phyloP scores from a whole-genome alignment of 2,888 invertebrate genomes.

The Eucera pruinosa region DNA sequence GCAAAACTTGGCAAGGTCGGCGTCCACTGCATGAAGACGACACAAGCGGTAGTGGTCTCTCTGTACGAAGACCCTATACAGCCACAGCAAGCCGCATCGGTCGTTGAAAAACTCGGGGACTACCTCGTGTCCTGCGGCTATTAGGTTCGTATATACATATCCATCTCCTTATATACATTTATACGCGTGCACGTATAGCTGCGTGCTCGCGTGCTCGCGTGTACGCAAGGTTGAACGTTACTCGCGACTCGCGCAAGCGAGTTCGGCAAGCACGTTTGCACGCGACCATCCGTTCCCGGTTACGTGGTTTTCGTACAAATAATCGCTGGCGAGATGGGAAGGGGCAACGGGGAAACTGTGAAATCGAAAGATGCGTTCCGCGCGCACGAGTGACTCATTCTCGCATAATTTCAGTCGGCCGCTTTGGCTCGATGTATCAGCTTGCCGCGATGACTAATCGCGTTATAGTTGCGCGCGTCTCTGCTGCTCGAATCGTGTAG shows the following conservation, averaged over 20 bases:
- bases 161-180: neutral
- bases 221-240: neutral
- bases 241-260: neutral
- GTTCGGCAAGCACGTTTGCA: too few species aligned
- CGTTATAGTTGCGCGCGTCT: slow-evolving; percentile 35
- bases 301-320: neutral
- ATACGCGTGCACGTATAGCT: neutral
- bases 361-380: slow-evolving; percentile 7
- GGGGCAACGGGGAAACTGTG: neutral
- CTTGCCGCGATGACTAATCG: slow-evolving; percentile 66
- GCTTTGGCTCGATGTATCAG: slow-evolving; percentile 66
- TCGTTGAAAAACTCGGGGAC: slow-evolving; percentile 98
- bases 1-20: slow-evolving; percentile 97
- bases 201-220: too few species aligned
- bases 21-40: slow-evolving; percentile 98
- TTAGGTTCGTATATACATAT: slow-evolving; percentile 86
- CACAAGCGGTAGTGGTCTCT: slow-evolving; percentile 97
- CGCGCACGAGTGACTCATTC: slow-evolving; percentile 56
- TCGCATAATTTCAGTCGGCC: slow-evolving; percentile 63
- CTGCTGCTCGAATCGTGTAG: neutral
- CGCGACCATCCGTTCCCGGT: too few species aligned
- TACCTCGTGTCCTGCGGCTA: slow-evolving; percentile 98
- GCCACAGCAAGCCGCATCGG: slow-evolving; percentile 98
- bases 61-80: slow-evolving; percentile 98
- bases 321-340: neutral